phyloP scores from a whole-genome alignment of 2,888 invertebrate genomes.

The Cantharis rustica region DNA sequence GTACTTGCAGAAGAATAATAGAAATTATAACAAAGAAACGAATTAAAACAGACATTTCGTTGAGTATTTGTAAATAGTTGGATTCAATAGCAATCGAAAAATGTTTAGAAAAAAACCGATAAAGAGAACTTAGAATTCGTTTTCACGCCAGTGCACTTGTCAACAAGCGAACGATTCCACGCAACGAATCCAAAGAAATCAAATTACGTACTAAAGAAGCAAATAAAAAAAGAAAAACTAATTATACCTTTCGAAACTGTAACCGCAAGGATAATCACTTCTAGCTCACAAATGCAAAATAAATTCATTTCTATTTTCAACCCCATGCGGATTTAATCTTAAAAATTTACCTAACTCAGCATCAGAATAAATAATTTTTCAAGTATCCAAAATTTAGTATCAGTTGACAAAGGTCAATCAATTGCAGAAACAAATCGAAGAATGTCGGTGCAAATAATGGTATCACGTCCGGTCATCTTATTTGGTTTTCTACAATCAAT shows the following conservation, averaged over 20 bases:
- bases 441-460: background rate
- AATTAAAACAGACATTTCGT: slow-evolving; percentile 14
- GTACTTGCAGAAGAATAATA: background rate
- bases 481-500: background rate
- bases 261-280: background rate
- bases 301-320: background rate
- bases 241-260: background rate
- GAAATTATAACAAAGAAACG: slow-evolving; percentile 1
- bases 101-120: slow-evolving; percentile 20
- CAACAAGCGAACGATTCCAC: slow-evolving; percentile 11
- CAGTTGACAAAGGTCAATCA: background rate
- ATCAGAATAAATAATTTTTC: background rate
- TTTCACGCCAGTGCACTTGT: slow-evolving; percentile 27
- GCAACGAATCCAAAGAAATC: slow-evolving; percentile 6
- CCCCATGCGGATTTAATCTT: no score
- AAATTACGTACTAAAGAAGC: background rate
- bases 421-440: background rate
- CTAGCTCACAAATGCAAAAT: background rate
- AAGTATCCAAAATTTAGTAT: background rate
- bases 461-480: background rate
- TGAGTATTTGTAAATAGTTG: slow-evolving; percentile 19
- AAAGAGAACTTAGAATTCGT: slow-evolving; percentile 25
- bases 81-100: slow-evolving; percentile 18
- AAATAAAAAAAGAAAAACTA: background rate
- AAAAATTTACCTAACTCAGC: background rate